Conservation (phyloP, 2,113 vertebrate genomes). For the Corythornis cristatus region DNA sequence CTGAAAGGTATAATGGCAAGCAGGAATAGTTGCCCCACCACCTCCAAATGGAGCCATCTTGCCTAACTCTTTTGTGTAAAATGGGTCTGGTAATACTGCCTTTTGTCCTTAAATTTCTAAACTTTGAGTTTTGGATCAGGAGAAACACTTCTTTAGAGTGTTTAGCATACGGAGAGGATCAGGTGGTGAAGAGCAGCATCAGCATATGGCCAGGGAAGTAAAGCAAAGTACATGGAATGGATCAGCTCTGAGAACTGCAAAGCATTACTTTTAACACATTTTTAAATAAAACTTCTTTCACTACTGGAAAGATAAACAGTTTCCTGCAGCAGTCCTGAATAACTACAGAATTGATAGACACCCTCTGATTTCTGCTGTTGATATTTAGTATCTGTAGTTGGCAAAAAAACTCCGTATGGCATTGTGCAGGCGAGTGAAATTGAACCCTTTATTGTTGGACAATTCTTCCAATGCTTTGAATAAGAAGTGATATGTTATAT, state of each 20-base stretch:
- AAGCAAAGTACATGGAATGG: background rate
- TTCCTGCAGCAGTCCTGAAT: background rate
- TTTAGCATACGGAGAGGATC: background rate
- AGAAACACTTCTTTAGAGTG: background rate
- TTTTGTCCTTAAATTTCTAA: background rate
- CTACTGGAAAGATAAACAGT: background rate
- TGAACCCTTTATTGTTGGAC: background rate
- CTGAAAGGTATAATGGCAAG: background rate
- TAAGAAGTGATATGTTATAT: background rate
- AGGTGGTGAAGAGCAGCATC: background rate
- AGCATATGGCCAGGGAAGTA: background rate
- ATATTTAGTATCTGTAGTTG: background rate
- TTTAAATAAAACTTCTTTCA: background rate
- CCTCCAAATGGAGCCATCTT: fast-evolving
- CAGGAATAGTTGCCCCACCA: fast-evolving
- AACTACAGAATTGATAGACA: background rate
- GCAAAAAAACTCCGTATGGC: background rate
- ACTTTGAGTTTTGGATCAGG: background rate
- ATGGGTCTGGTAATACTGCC: background rate
- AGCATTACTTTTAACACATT: background rate
- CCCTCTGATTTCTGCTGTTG: background rate
- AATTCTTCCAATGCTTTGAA: background rate
- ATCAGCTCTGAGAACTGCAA: background rate
- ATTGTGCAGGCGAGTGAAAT: background rate
- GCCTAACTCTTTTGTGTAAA: background rate